A percentile compares a stretch with the other conserved stretches of the same genome.
These are phyloP conservation scores for Rhagophthalmus giganteus DNA, from an alignment of 2,888 invertebrate genomes.

Conservation along the genomic window DNA sequence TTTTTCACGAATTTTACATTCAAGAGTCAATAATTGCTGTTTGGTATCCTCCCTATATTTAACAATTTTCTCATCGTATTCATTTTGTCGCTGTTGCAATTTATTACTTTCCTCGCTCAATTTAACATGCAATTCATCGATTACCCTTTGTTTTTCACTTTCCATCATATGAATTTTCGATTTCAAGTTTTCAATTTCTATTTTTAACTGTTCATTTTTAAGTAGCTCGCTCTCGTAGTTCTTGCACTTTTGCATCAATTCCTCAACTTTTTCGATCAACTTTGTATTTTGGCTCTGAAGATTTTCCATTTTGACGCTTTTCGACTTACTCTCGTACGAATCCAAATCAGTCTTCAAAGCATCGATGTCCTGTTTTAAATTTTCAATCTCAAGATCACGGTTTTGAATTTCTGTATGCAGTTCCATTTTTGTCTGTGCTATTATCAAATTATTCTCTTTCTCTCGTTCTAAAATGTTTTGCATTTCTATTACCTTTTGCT, in stretches of 20 bases:
- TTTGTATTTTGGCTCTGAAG: slow-evolving; percentile 51
- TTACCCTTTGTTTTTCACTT: slow-evolving; percentile 1
- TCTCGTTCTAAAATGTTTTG: slow-evolving; percentile 44
- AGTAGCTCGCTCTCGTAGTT: slow-evolving; percentile 48
- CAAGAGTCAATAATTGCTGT: slow-evolving; percentile 45
- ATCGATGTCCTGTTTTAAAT: slow-evolving; percentile 49
- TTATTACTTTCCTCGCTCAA: slow-evolving; percentile 27
- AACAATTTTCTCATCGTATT: slow-evolving; percentile 56
- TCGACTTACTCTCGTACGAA: slow-evolving; percentile 35
- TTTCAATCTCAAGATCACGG: slow-evolving; percentile 49
- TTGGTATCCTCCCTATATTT: slow-evolving; percentile 56
- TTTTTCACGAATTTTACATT: slow-evolving; percentile 45
- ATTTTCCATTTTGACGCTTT: slow-evolving; percentile 44
- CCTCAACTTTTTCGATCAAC: slow-evolving; percentile 51
- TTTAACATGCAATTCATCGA: slow-evolving; percentile 18
- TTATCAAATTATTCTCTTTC: slow-evolving; percentile 51
- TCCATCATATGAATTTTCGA: slow-evolving; percentile 1
- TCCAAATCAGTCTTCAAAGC: slow-evolving; percentile 41
- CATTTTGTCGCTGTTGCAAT: slow-evolving; percentile 54
- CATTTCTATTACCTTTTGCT: slow-evolving; percentile 40
- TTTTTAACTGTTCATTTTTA: slow-evolving; percentile 46
- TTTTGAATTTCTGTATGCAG: slow-evolving; percentile 51
- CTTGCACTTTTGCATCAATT: slow-evolving; percentile 46
- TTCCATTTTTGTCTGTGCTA: slow-evolving; percentile 53
- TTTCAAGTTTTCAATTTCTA: slow-evolving; percentile 34